Base-by-base conservation (phyloP, 2,888 invertebrate species). In the Dicranocentrus wangi region DNA sequence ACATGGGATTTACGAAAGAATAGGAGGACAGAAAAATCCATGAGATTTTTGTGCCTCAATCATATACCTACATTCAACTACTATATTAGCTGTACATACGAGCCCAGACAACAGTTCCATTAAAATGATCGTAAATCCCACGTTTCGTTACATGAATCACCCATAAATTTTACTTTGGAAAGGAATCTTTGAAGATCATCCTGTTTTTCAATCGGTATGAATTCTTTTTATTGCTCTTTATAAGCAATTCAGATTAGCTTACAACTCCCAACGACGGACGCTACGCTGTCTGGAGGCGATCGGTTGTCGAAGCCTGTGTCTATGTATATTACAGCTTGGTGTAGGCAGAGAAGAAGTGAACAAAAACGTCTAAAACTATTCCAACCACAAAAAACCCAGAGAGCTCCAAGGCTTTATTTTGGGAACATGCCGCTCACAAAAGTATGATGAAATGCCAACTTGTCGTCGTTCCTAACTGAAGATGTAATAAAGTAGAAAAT, bases 121-220 rank as follows among this genome's bases (percentile, higher is more conserved):
- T 71, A 71, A 60, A 28, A 13, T 19, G 47, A 27, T 51, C 60
- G 58, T 71, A 71, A 71, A 71, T 71, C 47, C 47, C 60, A 71
- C 71, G 60, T 71, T 71, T 71, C 71, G 61, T 61, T 71, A 43
- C 71, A 61, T 61, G 61, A 71, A 71, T 71, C 47, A 61, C 47
- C 71, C 47, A 71, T 71, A 71, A 71, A 71, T 61, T 60, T 47
- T 47, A 23, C 21, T 23, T 58, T 13, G 58, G 25, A 25, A 3
- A n/a, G 32, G 19, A 58, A 8, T 58, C 27, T 13, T 58, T n/a
- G n/a, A 71, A 58, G 39, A 21, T 60, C 21, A 21, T 58, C 21
- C 25, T 47, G 15, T 13, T 3, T 51, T 61, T 61, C 71, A 61
- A 71, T 61, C 15, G 61, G 47, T 19, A 61, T 17, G 27, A 61